phyloP scores from a whole-genome alignment of 2,888 invertebrate species.

The Troides aeacus region DNA sequence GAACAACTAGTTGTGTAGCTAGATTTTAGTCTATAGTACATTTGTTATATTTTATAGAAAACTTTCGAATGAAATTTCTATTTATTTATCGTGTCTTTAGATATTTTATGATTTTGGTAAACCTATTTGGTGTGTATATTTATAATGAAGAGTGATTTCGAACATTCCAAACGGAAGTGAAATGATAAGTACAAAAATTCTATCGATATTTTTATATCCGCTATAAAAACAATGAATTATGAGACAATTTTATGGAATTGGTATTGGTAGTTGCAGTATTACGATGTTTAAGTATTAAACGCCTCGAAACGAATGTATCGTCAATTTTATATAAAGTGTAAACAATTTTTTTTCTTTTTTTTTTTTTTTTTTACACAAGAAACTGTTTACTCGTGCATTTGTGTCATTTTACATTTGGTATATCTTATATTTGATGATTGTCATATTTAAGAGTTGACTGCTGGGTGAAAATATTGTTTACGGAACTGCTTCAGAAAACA shows the following conservation, averaged over 20 bases:
- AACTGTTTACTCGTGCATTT: constrained; percentile 56
- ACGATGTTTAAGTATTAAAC: constrained; percentile 65
- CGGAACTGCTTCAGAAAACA: constrained; percentile 32
- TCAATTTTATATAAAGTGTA: constrained; percentile 56
- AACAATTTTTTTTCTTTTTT: constrained; percentile 43
- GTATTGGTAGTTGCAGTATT: constrained; percentile 64
- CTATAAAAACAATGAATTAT: constrained; percentile 52
- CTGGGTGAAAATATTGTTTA: constrained; percentile 46
- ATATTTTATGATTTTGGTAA: constrained; percentile 52
- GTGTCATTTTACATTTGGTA: constrained; percentile 66
- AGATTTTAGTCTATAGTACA: constrained; percentile 56
- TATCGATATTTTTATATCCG: constrained; percentile 74
- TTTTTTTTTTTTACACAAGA: constrained; percentile 40
- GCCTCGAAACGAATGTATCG: constrained; percentile 45
- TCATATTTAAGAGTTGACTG: constrained; percentile 52
- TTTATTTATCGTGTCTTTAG: constrained; percentile 63
- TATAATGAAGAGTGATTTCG: constrained; percentile 65
- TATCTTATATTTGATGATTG: constrained; percentile 58
- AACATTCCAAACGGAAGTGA: constrained; percentile 76
- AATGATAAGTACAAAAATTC: constrained; percentile 75
- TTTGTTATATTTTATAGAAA: constrained; percentile 50
- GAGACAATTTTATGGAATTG: constrained; percentile 62
- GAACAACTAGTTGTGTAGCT: constrained; percentile 64
- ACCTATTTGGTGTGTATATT: constrained; percentile 62
- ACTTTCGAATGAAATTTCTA: constrained; percentile 59